These are phyloP conservation scores for Arctocebus calabarensis DNA, from an alignment of 2,797 vertebrate genomes.

Conservation along the genomic window DNA sequence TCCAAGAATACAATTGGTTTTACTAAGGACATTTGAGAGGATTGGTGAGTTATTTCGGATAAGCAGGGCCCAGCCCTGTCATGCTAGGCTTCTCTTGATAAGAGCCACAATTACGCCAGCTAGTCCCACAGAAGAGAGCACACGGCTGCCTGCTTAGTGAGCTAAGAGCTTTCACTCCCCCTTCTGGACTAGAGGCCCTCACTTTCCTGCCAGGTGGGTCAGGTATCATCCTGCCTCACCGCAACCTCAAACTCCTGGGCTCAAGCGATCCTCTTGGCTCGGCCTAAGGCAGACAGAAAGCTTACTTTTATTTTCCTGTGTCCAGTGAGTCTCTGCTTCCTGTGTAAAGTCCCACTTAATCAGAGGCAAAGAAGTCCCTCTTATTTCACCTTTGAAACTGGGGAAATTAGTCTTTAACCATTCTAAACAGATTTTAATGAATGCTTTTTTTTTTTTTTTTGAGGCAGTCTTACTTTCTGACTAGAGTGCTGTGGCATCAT, in stretches of 20 bases:
- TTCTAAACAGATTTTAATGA: neutral
- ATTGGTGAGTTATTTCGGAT: conserved; percentile 2
- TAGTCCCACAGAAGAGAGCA: neutral
- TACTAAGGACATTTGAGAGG: conserved; percentile 35
- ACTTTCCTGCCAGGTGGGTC: neutral
- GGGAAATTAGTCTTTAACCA: conserved; percentile 4
- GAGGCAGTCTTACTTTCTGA: too few relatives aligned
- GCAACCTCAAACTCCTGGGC: too few relatives aligned
- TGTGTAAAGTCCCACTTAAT: neutral
- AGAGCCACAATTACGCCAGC: neutral
- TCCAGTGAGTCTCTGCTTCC: neutral
- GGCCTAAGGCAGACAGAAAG: neutral
- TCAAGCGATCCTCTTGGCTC: too few relatives aligned
- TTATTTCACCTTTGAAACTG: conserved; percentile 16
- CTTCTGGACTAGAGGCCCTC: neutral
- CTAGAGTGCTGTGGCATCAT: too few relatives aligned
- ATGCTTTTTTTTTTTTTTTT: neutral
- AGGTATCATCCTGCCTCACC: neutral
- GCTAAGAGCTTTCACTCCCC: neutral
- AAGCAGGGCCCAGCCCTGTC: neutral
- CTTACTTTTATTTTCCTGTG: conserved; percentile 38
- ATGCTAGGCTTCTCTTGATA: neutral
- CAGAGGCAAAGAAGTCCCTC: neutral
- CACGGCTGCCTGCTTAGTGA: neutral
- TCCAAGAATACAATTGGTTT: conserved; percentile 51